phyloP scores from a whole-genome alignment of 2,888 invertebrate genomes.

The Arrhopalites spinosus region DNA sequence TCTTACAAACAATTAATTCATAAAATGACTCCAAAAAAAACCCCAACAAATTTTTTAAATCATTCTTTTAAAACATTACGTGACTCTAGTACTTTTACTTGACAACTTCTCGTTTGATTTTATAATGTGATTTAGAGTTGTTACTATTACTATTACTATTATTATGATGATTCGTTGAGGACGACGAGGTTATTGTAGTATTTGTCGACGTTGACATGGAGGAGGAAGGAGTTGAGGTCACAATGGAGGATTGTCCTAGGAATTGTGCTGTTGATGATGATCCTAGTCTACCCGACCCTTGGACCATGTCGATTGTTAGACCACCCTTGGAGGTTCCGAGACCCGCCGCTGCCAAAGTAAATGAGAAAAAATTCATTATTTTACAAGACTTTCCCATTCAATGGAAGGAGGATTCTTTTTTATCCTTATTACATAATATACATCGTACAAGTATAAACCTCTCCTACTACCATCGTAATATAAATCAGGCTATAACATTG shows the following conservation, averaged over 20 bases:
- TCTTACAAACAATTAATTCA: too few relatives aligned
- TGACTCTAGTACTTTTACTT: too few relatives aligned
- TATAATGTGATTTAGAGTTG: constrained; percentile 1
- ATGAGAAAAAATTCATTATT: constrained; percentile 4
- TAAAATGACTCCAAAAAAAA: too few relatives aligned
- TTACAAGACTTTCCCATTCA: background rate
- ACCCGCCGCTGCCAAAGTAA: constrained; percentile 31
- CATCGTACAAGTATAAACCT: too few relatives aligned
- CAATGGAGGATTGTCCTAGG: background rate
- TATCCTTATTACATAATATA: too few relatives aligned
- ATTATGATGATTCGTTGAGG: background rate
- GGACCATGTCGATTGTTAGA: constrained; percentile 15
- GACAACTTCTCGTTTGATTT: constrained; percentile 3
- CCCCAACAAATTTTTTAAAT: too few relatives aligned
- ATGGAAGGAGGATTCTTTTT: too few relatives aligned
- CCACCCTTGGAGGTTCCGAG: constrained; percentile 45
- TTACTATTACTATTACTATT: background rate
- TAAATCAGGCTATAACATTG: too few relatives aligned
- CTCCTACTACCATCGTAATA: too few relatives aligned
- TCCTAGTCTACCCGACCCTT: background rate
- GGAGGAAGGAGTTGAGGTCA: background rate
- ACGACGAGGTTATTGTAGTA: background rate
- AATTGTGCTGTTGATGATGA: background rate
- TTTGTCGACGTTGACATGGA: background rate
- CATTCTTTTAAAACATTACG: too few relatives aligned